Evolutionary conservation across 2,888 invertebrate species (phyloP), one percentile per base, ranked within the genome.

Genomic region (Epistrophella euchroma): DNA sequence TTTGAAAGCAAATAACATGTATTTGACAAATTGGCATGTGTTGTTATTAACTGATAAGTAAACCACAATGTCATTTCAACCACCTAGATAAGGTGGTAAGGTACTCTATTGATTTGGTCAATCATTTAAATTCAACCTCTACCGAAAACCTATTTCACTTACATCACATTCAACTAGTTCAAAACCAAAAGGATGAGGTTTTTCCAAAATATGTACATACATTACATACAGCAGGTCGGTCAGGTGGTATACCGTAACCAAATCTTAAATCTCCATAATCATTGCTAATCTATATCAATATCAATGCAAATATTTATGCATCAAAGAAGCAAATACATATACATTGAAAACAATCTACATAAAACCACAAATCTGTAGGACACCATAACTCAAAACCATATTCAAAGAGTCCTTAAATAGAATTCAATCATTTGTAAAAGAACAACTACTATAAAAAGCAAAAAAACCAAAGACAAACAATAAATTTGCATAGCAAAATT

Each of bases 301-400:
- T 15, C 72, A 70, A 80, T 72, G 62, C 66, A 80, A 85, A 85
- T 68, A 84, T 70, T 72, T 77, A 71, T 43, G 43, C 35, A 68
- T 43, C 37, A 55, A 35, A 70, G 55, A 79, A 71, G 71, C 70
- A 37, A 50, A 73, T 40, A n/a, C 6, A 32, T 72, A 77, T 70
- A 52, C 50, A 78, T 66, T 58, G 22, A 22, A 70, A 71, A 66
- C 25, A 66, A 66, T 66, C 35, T 35, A 50, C 22, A 40, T 40
- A 28, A 28, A 62, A 25, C 25, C 64, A 45, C 45, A 45, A 17
- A 45, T 28, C 64, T 28, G 0, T 43, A n/a, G n/a, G n/a, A n/a
- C n/a, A n/a, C n/a, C 2, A 25, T 10, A 45, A 43, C 11, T 45
- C 11, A 45, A n/a, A 45, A 25, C 13, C 43, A 45, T 43, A 66